These are phyloP conservation scores for Tauraco hartlaubi DNA, from an alignment of 2,797 vertebrate species.

Conservation along the genomic window DNA sequence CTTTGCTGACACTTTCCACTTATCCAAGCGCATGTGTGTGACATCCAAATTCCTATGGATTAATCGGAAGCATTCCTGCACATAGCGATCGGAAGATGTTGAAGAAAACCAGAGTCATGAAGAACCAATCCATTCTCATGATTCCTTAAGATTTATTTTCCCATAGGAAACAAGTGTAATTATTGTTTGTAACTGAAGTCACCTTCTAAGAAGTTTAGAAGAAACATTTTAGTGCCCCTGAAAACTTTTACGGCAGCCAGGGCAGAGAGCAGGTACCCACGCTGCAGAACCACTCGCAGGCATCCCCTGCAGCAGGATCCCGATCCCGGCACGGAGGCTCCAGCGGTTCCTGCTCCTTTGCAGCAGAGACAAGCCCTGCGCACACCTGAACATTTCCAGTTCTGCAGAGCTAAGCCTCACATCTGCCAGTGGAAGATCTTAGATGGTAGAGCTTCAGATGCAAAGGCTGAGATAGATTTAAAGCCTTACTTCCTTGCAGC, in stretches of 20 bases:
- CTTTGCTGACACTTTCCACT: neutral
- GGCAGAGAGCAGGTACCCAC: neutral
- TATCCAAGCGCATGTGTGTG: neutral
- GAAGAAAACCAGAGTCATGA: slow-evolving; percentile 26
- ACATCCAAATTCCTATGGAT: neutral
- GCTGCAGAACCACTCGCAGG: neutral
- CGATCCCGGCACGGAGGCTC: neutral
- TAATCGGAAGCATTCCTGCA: neutral
- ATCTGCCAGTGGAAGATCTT: neutral
- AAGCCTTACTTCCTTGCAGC: neutral
- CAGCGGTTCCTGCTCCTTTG: neutral
- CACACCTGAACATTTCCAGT: neutral
- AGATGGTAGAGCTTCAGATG: neutral
- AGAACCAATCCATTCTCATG: neutral
- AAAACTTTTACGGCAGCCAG: fast-evolving
- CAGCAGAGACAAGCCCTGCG: neutral
- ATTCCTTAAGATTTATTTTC: neutral
- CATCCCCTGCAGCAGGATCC: neutral
- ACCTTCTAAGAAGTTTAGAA: neutral
- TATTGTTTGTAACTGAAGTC: neutral
- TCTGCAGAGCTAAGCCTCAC: neutral
- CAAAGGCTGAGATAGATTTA: neutral
- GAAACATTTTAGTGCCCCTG: neutral
- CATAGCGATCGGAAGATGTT: neutral
- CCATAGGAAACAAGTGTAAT: neutral